phyloP scores from a whole-genome alignment of 2,797 vertebrate genomes.

The Sebastes matsubarae region DNA sequence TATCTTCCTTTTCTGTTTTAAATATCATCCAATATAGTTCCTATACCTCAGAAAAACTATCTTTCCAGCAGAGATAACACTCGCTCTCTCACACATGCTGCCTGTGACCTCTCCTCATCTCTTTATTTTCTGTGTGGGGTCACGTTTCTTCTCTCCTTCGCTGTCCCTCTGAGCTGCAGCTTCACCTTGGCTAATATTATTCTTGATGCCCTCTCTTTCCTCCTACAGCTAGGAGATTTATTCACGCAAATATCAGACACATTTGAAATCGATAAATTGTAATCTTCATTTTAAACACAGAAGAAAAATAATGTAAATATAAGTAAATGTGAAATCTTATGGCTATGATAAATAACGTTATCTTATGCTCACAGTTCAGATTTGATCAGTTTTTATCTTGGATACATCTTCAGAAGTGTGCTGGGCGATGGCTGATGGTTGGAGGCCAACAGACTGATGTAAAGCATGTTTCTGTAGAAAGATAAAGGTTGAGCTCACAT shows the following conservation, averaged over 20 bases:
- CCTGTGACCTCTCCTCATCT: neutral
- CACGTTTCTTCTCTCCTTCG: neutral
- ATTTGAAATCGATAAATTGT: neutral
- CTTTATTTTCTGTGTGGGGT: neutral
- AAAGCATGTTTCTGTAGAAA: neutral
- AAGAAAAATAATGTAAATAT: neutral
- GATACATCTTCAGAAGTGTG: neutral
- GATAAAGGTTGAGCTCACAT: neutral
- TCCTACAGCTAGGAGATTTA: neutral
- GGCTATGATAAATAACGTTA: neutral
- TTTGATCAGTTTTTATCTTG: neutral
- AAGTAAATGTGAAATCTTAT: neutral
- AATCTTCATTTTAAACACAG: neutral
- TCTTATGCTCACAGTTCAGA: neutral
- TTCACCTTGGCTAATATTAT: neutral
- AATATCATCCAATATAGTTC: neutral
- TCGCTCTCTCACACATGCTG: too few relatives aligned
- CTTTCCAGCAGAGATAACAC: neutral
- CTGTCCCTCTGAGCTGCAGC: neutral
- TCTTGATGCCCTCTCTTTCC: neutral
- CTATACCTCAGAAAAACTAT: neutral
- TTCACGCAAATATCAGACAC: neutral
- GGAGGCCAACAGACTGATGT: constrained; percentile 2
- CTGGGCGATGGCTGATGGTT: neutral
- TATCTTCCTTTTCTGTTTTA: neutral